These are phyloP conservation scores for Poecilia gillii DNA, from an alignment of 2,797 vertebrate genomes.

Conservation along the genomic window DNA sequence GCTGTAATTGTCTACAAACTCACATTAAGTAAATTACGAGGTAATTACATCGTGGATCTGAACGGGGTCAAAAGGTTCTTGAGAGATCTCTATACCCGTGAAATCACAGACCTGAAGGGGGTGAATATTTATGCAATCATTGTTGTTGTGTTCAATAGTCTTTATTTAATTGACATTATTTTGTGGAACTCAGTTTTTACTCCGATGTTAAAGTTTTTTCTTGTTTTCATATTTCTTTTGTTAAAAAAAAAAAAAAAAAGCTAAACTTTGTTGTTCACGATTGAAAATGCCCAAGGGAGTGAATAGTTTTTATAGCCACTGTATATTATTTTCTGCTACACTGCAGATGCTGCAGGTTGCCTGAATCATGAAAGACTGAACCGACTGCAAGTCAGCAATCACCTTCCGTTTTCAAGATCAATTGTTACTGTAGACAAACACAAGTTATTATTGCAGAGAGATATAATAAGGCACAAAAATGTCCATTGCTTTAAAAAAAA, in stretches of 20 bases:
- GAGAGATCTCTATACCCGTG: not conserved
- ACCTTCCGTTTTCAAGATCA: not conserved
- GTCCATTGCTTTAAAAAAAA: not conserved
- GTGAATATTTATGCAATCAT: not conserved
- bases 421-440: not conserved
- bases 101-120: not conserved
- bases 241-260: too few species aligned
- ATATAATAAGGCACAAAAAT: not conserved
- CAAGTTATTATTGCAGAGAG: not conserved
- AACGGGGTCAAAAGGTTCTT: not conserved
- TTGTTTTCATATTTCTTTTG: too few species aligned
- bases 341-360: not conserved
- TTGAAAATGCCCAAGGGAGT: too few species aligned
- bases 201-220: not conserved
- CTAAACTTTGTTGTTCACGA: too few species aligned
- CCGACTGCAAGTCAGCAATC: not conserved
- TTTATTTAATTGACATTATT: not conserved
- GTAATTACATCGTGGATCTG: not conserved
- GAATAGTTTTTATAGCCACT: not conserved
- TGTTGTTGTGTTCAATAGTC: not conserved
- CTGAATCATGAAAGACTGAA: not conserved
- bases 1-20: not conserved
- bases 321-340: not conserved
- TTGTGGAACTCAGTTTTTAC: not conserved
- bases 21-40: not conserved